Percentiles rank a stretch among this genome's conserved stretches.
Conservation (phyloP, 2,113 vertebrate species). For the Cynocephalus volans region DNA sequence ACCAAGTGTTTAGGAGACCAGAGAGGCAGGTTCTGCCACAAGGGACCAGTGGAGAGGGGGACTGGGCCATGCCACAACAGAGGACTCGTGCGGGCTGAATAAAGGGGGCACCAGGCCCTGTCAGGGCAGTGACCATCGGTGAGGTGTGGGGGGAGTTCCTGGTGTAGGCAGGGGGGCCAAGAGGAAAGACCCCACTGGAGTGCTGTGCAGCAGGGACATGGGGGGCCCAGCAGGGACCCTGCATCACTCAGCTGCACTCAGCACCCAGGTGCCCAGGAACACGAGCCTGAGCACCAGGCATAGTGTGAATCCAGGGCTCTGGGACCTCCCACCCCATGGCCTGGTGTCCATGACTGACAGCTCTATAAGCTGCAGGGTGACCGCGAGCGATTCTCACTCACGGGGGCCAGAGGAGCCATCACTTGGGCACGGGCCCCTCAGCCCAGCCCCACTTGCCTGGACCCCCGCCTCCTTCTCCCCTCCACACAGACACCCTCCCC, state of each 20-base stretch:
- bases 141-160: fast-evolving
- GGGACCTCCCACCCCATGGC: not conserved
- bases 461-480: no score
- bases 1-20: not conserved
- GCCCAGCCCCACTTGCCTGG: not conserved
- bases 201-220: fast-evolving
- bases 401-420: not conserved
- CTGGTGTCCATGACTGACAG: fast-evolving
- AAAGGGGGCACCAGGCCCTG: not conserved
- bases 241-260: fast-evolving
- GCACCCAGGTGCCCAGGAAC: not conserved
- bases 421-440: no score
- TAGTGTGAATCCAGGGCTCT: no score
- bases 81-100: not conserved
- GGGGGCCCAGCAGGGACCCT: not conserved
- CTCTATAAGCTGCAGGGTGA: not conserved
- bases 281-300: not conserved
- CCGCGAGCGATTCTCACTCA: no score
- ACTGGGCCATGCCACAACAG: not conserved
- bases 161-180: fast-evolving
- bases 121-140: fast-evolving
- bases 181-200: not conserved
- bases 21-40: fast-evolving
- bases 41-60: fast-evolving
- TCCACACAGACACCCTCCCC: not conserved